A percentile compares a stretch with the other conserved stretches of the same genome.
These are phyloP conservation scores for Chlorops oryzae DNA, from an alignment of 1,140 invertebrate species.

Conservation along the genomic window DNA sequence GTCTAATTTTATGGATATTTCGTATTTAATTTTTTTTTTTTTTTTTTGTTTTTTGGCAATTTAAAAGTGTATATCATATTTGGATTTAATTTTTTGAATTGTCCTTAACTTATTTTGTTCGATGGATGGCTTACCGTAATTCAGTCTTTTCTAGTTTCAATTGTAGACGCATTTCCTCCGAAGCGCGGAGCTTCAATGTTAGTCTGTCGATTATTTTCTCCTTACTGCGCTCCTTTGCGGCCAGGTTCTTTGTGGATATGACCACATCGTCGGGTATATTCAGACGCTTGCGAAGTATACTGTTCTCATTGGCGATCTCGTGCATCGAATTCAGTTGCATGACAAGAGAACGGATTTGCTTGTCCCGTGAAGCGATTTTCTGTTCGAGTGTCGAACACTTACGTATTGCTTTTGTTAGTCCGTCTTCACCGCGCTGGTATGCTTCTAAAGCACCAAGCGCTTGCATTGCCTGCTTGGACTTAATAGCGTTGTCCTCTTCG, in stretches of 20 bases:
- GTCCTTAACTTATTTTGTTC: too few relatives aligned
- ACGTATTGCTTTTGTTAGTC: constrained; percentile 29
- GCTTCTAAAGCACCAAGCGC: constrained; percentile 35
- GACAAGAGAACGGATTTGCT: constrained; percentile 31
- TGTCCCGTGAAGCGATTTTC: constrained; percentile 35
- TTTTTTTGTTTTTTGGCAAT: too few relatives aligned
- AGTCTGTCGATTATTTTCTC: constrained; percentile 44
- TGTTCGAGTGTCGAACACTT: constrained; percentile 36
- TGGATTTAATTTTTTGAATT: too few relatives aligned
- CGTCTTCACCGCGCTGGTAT: constrained; percentile 41
- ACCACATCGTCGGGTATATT: constrained; percentile 42
- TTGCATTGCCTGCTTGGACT: constrained; percentile 42
- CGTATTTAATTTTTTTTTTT: too few relatives aligned
- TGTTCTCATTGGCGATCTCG: constrained; percentile 39
- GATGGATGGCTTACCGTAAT: too few relatives aligned
- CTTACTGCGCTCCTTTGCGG: constrained; percentile 39
- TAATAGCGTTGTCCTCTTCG: constrained; percentile 42
- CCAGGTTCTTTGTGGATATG: constrained; percentile 32
- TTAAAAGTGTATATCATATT: too few relatives aligned
- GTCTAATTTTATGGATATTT: too few relatives aligned
- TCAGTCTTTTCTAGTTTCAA: constrained; percentile 44
- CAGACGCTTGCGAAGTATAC: constrained; percentile 27
- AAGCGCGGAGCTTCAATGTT: constrained; percentile 37
- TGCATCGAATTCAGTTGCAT: constrained; percentile 41
- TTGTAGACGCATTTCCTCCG: constrained; percentile 42